phyloP scores from a whole-genome alignment of 2,113 vertebrate species.

The Psittacula cyanocephala region DNA sequence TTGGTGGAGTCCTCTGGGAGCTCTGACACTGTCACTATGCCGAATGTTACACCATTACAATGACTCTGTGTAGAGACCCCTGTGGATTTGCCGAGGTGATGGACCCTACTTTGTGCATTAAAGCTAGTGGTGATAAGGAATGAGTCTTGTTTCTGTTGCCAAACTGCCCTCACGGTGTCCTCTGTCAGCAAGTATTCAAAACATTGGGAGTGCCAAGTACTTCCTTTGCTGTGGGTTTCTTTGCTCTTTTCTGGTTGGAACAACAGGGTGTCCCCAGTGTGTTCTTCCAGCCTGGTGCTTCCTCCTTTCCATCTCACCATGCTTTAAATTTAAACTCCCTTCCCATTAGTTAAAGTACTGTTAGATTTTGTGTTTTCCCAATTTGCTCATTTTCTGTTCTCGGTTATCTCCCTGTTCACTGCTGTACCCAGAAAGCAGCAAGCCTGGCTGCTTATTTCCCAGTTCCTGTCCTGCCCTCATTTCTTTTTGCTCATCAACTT shows the following conservation, averaged over 20 bases:
- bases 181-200: background rate
- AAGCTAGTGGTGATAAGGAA: background rate
- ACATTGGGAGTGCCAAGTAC: background rate
- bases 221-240: background rate
- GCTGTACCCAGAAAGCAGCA: background rate
- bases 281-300: background rate
- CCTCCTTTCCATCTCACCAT: background rate
- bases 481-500: background rate
- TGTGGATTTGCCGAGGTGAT: accelerated
- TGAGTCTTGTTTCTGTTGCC: background rate
- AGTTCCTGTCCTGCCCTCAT: background rate
- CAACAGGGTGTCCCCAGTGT: background rate
- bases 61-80: background rate
- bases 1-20: background rate
- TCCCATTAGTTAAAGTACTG: background rate
- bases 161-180: background rate
- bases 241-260: background rate
- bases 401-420: background rate
- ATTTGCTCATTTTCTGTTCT: background rate
- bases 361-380: background rate
- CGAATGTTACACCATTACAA: accelerated
- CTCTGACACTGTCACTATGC: accelerated
- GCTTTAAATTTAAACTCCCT: background rate
- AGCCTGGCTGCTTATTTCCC: background rate
- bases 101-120: background rate